Conservation (phyloP, 2,113 vertebrate species). For the Cryptotis parvus region DNA sequence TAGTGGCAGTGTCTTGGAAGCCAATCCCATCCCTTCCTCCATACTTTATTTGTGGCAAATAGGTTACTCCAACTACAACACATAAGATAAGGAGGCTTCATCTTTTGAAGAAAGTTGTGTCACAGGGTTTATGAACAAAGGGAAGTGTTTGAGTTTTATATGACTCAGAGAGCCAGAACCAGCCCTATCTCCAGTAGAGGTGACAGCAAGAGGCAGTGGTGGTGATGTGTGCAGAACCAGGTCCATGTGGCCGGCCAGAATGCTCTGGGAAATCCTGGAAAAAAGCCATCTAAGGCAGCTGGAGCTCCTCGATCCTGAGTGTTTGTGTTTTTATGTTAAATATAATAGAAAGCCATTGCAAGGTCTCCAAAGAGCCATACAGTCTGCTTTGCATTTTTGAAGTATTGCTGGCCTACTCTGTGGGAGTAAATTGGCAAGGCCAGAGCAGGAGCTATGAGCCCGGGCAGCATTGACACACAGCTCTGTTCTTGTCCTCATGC, state of each 20-base stretch:
- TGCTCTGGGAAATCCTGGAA: not conserved
- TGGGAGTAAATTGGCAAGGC: not conserved
- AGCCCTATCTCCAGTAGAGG: no score
- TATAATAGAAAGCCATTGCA: not conserved
- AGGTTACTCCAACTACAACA: not conserved
- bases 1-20: not conserved
- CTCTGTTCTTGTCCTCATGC: not conserved
- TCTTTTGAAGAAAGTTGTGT: not conserved
- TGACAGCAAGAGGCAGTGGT: not conserved
- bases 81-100: not conserved
- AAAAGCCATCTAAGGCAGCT: not conserved
- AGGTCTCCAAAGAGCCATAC: not conserved
- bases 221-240: not conserved
- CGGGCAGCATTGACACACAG: not conserved
- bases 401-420: not conserved
- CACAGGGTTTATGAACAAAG: not conserved
- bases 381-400: not conserved
- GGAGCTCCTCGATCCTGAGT: not conserved
- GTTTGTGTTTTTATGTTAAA: not conserved
- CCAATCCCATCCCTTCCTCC: not conserved
- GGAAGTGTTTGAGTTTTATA: not conserved
- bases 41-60: not conserved
- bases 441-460: not conserved
- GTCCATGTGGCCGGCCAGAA: not conserved
- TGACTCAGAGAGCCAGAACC: not conserved